phyloP scores from a whole-genome alignment of 2,888 invertebrate genomes.

The Steinernema hermaphroditum region DNA sequence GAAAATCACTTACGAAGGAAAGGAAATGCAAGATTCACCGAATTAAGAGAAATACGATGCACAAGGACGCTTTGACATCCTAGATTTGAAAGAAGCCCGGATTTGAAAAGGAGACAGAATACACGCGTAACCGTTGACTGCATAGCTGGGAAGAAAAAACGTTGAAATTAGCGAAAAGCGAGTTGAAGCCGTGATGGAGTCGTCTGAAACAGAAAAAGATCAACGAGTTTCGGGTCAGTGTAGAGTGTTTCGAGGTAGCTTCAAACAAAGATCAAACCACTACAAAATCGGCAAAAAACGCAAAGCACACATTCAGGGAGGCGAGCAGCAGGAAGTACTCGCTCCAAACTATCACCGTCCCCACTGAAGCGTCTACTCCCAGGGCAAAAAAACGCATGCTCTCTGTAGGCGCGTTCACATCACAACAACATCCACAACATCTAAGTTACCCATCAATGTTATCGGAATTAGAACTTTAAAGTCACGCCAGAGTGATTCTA shows the following conservation, averaged over 20 bases:
- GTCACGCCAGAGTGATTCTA: conserved; percentile 25
- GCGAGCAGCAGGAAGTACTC: no score
- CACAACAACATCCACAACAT: conserved; percentile 4
- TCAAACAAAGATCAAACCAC: no score
- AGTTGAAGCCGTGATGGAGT: conserved; percentile 17
- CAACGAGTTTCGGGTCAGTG: no score
- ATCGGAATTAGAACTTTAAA: conserved; percentile 27
- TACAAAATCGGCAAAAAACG: no score
- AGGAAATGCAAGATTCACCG: conserved; percentile 24
- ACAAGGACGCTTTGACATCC: no score
- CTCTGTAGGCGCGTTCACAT: neutral
- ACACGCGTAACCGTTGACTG: conserved; percentile 15
- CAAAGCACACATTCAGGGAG: no score
- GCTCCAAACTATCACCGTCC: no score
- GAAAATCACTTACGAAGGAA: no score
- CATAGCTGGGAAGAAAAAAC: neutral
- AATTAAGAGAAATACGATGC: neutral
- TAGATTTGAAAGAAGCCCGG: neutral
- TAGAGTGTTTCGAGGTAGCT: no score
- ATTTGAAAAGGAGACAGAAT: conserved; percentile 6
- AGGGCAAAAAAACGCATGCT: neutral
- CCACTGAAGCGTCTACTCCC: no score
- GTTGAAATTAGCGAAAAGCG: neutral
- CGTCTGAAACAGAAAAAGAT: conserved; percentile 1
- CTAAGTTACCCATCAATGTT: conserved; percentile 20